These are phyloP conservation scores for Brachionus rubens DNA, from an alignment of 1,140 invertebrate species.

Conservation along the genomic window DNA sequence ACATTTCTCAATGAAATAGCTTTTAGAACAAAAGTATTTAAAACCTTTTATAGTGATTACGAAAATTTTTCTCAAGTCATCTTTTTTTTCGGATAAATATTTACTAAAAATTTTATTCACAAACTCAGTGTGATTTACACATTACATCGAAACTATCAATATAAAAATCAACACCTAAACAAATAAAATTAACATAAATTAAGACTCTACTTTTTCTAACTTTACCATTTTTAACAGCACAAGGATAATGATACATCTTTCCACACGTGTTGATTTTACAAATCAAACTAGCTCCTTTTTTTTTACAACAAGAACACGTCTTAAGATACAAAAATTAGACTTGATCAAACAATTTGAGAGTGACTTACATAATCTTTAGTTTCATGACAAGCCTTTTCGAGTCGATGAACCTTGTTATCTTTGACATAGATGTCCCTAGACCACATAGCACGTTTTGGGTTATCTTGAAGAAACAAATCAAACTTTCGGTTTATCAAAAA, in stretches of 20 bases:
- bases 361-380: neutral
- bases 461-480: no score
- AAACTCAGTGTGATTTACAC: no score
- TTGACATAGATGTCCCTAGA: neutral
- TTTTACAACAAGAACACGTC: conserved; percentile 4
- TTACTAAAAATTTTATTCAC: no score
- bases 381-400: neutral
- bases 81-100: no score
- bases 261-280: conserved; percentile 7
- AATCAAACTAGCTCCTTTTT: neutral
- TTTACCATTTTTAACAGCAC: conserved; percentile 28
- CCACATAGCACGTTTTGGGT: neutral
- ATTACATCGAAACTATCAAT: no score
- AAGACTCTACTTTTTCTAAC: no score
- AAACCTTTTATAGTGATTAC: no score
- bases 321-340: neutral
- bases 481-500: no score
- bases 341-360: neutral
- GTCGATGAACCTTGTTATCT: neutral
- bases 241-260: conserved; percentile 25
- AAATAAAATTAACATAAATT: neutral
- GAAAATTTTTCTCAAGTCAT: no score
- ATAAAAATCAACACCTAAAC: no score
- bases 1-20: no score
- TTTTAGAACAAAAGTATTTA: no score